phyloP scores from a whole-genome alignment of 2,797 vertebrate species.

The Peromyscus attwateri region DNA sequence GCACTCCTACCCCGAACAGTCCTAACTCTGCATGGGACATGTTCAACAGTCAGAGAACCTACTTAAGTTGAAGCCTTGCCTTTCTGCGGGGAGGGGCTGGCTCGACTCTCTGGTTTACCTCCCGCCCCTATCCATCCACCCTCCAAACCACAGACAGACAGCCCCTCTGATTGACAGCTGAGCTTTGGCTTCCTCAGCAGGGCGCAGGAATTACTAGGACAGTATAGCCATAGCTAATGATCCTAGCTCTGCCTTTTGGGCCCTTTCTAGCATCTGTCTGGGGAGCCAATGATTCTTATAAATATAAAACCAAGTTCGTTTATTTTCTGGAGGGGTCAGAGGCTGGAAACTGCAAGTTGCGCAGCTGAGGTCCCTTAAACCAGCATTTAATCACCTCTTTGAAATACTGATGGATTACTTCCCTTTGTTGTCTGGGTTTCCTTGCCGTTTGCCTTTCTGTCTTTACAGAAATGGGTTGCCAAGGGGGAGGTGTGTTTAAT shows the following conservation, averaged over 20 bases:
- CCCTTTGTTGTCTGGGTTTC: background rate
- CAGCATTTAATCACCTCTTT: constrained; percentile 16
- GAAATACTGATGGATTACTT: background rate
- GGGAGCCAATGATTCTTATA: background rate
- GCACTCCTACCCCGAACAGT: background rate
- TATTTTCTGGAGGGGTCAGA: background rate
- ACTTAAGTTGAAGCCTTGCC: background rate
- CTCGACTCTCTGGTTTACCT: background rate
- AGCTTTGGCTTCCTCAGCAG: background rate
- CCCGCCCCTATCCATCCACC: fast-evolving
- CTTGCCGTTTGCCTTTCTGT: background rate
- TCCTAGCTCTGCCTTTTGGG: background rate
- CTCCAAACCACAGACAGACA: background rate
- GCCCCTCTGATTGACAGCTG: background rate
- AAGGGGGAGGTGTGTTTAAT: constrained; percentile 51
- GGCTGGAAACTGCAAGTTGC: background rate
- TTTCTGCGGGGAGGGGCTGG: background rate
- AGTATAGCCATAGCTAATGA: background rate
- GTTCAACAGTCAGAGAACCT: background rate
- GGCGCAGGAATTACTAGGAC: background rate
- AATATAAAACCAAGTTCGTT: background rate
- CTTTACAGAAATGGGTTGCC: background rate
- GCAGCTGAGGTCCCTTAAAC: background rate
- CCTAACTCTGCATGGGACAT: background rate
- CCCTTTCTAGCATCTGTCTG: background rate